phyloP scores from a whole-genome alignment of 2,113 vertebrate genomes.

The Haplochromis burtoni region DNA sequence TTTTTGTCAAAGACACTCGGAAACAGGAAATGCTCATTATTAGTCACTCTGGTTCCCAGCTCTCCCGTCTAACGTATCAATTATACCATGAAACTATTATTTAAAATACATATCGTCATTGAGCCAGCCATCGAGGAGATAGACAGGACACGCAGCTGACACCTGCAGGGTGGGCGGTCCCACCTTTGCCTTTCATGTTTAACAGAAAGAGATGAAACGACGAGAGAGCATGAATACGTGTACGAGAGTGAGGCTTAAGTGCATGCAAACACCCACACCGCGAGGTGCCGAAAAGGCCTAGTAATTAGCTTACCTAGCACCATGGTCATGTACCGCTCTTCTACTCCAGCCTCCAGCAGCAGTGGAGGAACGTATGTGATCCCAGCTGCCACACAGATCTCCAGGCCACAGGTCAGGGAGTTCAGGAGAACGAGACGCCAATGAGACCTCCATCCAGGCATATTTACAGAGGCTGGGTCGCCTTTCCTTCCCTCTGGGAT shows the following conservation, averaged over 20 bases:
- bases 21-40: neutral
- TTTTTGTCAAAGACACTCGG: neutral
- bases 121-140: neutral
- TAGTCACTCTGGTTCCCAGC: neutral
- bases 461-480: conserved; percentile 54
- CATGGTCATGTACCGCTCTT: conserved; percentile 80
- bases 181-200: neutral
- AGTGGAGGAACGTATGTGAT: conserved; percentile 77
- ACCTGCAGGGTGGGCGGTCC: neutral
- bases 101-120: neutral
- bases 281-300: neutral
- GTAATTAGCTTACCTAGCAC: conserved; percentile 67
- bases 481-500: conserved; percentile 37
- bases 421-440: conserved; percentile 76
- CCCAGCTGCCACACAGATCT: conserved; percentile 78
- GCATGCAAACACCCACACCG: neutral
- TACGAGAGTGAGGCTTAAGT: neutral
- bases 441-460: conserved; percentile 75
- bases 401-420: conserved; percentile 76
- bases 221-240: neutral
- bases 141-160: neutral
- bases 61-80: neutral
- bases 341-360: conserved; percentile 74
- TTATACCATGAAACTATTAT: neutral
- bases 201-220: neutral